These are phyloP conservation scores for Solenopsis invicta DNA, from an alignment of 1,140 invertebrate genomes.

Conservation along the genomic window DNA sequence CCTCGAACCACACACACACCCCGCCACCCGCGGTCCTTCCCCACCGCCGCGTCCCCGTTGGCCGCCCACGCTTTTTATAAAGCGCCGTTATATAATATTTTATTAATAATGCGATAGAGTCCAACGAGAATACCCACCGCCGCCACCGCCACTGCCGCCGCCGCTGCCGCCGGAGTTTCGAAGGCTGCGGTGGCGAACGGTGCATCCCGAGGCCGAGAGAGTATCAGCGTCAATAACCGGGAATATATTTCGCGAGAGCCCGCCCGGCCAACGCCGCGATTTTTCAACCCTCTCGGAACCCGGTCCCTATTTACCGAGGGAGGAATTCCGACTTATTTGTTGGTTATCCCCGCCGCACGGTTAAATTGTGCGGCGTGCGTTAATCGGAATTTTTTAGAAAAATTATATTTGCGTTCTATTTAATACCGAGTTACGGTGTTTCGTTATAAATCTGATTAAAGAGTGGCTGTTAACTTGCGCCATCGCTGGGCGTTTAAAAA, in stretches of 20 bases:
- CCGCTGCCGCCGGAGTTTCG: conserved; percentile 62
- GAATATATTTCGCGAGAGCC: conserved; percentile 56
- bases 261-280: conserved; percentile 6
- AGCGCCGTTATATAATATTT: conserved; percentile 78
- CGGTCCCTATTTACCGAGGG: not conserved
- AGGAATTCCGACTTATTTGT: conserved; percentile 26
- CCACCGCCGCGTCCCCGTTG: conserved; percentile 15
- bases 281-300: conserved; percentile 8
- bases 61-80: conserved; percentile 74
- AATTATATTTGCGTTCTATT: too few relatives aligned
- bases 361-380: not conserved
- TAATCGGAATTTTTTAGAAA: not conserved
- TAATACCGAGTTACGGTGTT: not conserved
- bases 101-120: conserved; percentile 78
- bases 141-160: conserved; percentile 13
- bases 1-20: conserved; percentile 66
- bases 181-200: conserved; percentile 67
- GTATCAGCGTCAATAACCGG: conserved; percentile 62
- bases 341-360: not conserved
- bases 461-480: not conserved
- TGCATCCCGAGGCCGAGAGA: conserved; percentile 52
- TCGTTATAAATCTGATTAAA: not conserved
- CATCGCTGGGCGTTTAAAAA: not conserved
- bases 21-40: not conserved
- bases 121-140: conserved; percentile 65